These are phyloP conservation scores for Rhabdomys pumilio DNA, from an alignment of 2,797 vertebrate genomes.

Conservation along the genomic window DNA sequence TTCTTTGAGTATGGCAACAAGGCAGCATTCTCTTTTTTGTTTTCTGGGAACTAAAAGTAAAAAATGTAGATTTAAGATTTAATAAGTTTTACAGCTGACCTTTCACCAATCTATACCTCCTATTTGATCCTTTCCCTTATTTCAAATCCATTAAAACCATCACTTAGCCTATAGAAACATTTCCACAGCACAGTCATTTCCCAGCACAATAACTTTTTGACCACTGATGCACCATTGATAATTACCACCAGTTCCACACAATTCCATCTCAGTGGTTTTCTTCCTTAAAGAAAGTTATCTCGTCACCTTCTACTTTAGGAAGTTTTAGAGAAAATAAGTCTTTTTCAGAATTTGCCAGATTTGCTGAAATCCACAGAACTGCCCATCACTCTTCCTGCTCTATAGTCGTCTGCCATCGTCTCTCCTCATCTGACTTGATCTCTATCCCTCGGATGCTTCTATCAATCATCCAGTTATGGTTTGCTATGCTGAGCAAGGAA, in stretches of 20 bases:
- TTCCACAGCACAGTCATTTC: neutral
- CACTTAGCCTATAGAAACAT: slow-evolving; percentile 13
- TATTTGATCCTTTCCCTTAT: neutral
- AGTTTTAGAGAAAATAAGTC: slow-evolving; percentile 44
- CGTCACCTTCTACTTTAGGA: slow-evolving; percentile 44
- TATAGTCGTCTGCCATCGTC: neutral
- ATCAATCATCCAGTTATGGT: neutral
- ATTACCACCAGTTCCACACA: slow-evolving; percentile 33
- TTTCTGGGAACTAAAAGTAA: slow-evolving; percentile 23
- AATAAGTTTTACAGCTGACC: neutral
- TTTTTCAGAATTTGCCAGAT: slow-evolving; percentile 13
- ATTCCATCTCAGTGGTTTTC: neutral
- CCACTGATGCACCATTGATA: slow-evolving; percentile 1
- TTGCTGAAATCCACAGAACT: slow-evolving; percentile 66
- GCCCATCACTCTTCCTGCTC: neutral
- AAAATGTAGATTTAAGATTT: neutral
- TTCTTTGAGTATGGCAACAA: neutral
- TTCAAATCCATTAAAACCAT: slow-evolving; percentile 7
- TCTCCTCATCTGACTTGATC: slow-evolving; percentile 8
- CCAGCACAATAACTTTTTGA: neutral
- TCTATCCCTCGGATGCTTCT: slow-evolving; percentile 18
- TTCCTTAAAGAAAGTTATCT: slow-evolving; percentile 28
- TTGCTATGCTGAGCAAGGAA: slow-evolving; percentile 26
- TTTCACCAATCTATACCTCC: neutral
- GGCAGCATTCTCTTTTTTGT: neutral